Evolutionary conservation across 2,113 vertebrate species (phyloP), one percentile per base, ranked within the genome.

Genomic region (Tupaia tana): DNA sequence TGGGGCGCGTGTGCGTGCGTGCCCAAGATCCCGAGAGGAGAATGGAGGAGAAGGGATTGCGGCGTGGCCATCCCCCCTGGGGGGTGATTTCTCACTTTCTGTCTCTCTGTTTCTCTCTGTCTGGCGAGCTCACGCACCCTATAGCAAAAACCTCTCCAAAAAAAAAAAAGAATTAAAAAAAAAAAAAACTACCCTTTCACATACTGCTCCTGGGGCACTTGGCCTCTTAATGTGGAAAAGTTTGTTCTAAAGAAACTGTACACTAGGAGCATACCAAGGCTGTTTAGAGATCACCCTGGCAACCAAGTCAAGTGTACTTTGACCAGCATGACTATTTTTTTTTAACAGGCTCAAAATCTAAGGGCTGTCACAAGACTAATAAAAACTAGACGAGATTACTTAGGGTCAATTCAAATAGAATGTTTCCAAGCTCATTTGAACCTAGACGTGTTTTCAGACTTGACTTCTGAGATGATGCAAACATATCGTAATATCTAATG

Each of bases 221-320:
- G 64, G 34, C 18, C 25, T 89, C 22, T 90, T 52, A 75, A 0
- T 75, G 14, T 52, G 29, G 69, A 86, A 91, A 92, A 59, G 91
- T 19, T 9, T 94, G 3, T 81, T 94, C 66, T 90, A 81, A 94
- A 96, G 77, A 85, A 92, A 88, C 20, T 95, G 27, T 81, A 70
- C 18, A 73, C n/a, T 20, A 94, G 11, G 18, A 94, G 9, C 67
- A 89, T 61, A 7, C 52, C 9, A 93, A 19, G n/a, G 4, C 81
- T 93, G 43, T 61, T 93, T 69, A 81, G 19, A 74, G 27, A 58
- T 85, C 22, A 83, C 15, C 31, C 31, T 52, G 93, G 14, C 18
- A 89, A 95, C 14, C 52, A 74, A 92, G 59, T 78, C 61, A 91
- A 64, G 34, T 89, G 1, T 63, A 79, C 31, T 93, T 14, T 78